Conservation (phyloP, 2,888 invertebrate genomes). For the Drosophila antonietae region DNA sequence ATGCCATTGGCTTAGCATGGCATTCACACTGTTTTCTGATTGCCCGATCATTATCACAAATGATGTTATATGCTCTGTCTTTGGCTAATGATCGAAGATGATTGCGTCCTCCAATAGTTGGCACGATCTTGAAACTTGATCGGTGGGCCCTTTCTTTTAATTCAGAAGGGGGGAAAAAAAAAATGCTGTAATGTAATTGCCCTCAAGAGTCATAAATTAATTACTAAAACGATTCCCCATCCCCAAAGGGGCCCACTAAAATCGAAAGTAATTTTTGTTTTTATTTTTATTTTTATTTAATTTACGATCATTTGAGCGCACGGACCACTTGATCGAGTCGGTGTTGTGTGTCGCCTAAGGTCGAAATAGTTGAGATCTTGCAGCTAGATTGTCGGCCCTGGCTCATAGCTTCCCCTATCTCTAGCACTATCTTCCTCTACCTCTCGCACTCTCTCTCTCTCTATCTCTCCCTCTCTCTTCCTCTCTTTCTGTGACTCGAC, state of each 20-base stretch:
- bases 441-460: neutral
- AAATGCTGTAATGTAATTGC: constrained; percentile 52
- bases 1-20: constrained; percentile 62
- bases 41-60: constrained; percentile 73
- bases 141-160: constrained; percentile 28
- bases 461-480: neutral
- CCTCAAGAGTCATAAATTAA: constrained; percentile 65
- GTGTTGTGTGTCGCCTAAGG: constrained; percentile 32
- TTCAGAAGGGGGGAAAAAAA: neutral
- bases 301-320: constrained; percentile 56
- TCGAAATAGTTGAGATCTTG: constrained; percentile 24
- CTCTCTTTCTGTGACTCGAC: neutral
- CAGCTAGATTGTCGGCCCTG: constrained; percentile 1
- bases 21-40: constrained; percentile 70
- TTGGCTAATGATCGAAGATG: constrained; percentile 51
- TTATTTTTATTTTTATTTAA: constrained; percentile 51
- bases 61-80: constrained; percentile 45
- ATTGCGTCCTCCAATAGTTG: constrained; percentile 30
- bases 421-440: neutral
- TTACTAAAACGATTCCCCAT: constrained; percentile 43
- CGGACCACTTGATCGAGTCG: constrained; percentile 24
- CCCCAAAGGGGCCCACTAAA: constrained; percentile 19
- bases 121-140: constrained; percentile 41
- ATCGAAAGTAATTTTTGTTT: constrained; percentile 61
- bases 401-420: neutral